Percentiles rank a stretch among this genome's conserved stretches.
These are phyloP conservation scores for Sciurus niger DNA, from an alignment of 2,113 vertebrate genomes.

Conservation along the genomic window DNA sequence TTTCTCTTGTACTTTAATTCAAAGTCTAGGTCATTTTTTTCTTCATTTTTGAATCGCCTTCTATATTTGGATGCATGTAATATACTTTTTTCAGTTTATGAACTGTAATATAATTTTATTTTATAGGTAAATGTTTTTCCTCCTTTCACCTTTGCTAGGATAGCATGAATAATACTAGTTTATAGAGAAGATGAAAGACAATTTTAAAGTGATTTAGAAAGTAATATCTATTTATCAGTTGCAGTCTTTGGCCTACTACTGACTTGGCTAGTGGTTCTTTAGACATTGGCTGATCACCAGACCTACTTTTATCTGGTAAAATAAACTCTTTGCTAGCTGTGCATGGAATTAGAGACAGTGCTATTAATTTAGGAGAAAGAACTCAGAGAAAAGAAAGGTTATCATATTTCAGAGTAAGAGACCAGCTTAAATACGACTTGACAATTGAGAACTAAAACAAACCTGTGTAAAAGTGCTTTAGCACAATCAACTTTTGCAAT, in stretches of 20 bases:
- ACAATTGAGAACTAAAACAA: conserved; percentile 85
- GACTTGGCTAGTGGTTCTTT: conserved; percentile 79
- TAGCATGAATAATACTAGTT: conserved; percentile 17
- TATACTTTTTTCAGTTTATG: background rate
- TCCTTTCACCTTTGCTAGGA: conserved; percentile 20
- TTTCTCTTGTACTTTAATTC: conserved; percentile 48
- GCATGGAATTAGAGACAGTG: conserved; percentile 83
- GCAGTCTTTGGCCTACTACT: conserved; percentile 77
- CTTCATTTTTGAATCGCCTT: background rate
- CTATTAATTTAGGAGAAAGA: conserved; percentile 86
- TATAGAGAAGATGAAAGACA: conserved; percentile 57
- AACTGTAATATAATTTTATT: background rate
- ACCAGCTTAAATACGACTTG: conserved; percentile 83
- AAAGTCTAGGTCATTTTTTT: background rate
- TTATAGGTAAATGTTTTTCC: background rate
- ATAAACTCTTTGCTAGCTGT: conserved; percentile 82
- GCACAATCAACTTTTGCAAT: conserved; percentile 82
- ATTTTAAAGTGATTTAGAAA: conserved; percentile 77
- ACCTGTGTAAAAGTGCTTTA: conserved; percentile 80
- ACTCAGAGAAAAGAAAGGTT: conserved; percentile 83
- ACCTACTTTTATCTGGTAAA: conserved; percentile 83
- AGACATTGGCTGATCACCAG: conserved; percentile 80
- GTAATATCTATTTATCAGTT: conserved; percentile 79
- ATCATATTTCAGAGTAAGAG: conserved; percentile 86
- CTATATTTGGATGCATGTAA: background rate